These are phyloP conservation scores for Actinia equina DNA, from an alignment of 64 coral and sea anemone species.

Conservation along the genomic window DNA sequence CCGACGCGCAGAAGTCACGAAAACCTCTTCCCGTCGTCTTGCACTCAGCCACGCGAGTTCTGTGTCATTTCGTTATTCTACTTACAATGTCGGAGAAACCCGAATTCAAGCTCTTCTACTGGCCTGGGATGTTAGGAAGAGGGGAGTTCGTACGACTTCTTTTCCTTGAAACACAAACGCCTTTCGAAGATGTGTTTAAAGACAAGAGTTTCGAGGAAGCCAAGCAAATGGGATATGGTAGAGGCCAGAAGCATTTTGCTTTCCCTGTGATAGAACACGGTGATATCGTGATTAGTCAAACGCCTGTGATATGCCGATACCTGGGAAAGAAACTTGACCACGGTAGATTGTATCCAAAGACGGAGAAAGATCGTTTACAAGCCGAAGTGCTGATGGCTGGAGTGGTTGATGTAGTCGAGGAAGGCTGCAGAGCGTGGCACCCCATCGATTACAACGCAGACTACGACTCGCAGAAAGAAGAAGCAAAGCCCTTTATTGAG, in stretches of 20 bases:
- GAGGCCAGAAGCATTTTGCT: slow-evolving; percentile 68
- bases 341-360: slow-evolving; percentile 63
- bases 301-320: slow-evolving; percentile 38
- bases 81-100: slow-evolving; percentile 23
- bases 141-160: slow-evolving; percentile 68
- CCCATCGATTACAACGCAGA: too few species aligned
- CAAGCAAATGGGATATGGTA: slow-evolving; percentile 61
- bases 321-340: slow-evolving; percentile 59
- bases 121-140: slow-evolving; percentile 53
- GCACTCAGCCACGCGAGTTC: too few species aligned
- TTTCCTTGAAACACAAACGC: slow-evolving; percentile 69
- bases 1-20: too few species aligned
- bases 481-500: too few species aligned
- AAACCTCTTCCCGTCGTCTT: too few species aligned
- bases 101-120: slow-evolving; percentile 64
- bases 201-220: slow-evolving; percentile 58
- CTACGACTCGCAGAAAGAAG: too few species aligned
- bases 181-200: slow-evolving; percentile 60
- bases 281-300: too few species aligned
- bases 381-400: slow-evolving; percentile 73
- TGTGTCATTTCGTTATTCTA: too few species aligned
- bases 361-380: slow-evolving; percentile 55
- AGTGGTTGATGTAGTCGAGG: slow-evolving; percentile 55
- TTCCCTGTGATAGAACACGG: slow-evolving; percentile 67
- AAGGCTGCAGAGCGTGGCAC: slow-evolving; percentile 59